Evolutionary conservation across 2,888 invertebrate species (phyloP), one percentile per base, ranked within the genome.

Genomic region (Melinaea marsaeus): DNA sequence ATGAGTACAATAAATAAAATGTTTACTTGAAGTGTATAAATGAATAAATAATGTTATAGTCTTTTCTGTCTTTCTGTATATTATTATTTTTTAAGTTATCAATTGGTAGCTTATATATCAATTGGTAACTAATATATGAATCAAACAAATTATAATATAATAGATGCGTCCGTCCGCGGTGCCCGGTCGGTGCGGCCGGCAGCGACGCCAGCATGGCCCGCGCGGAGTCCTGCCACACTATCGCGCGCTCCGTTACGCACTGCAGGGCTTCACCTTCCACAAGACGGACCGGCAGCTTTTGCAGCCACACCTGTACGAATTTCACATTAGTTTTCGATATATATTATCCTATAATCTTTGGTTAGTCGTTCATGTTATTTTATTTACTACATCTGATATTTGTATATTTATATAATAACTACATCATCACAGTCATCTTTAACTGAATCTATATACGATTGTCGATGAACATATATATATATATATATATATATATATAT

Each of bases 241-340:
- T 97, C 32, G 97, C 97, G 64, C 98, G 93, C 88, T 98, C 97
- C 0, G 98, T 97, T 66, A 98, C 92, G 83, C 97, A 96, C 81
- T 98, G 97, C 64, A 99, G 91, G 0, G 98, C 98, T 80, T 98
- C 98, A 64, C 98, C 98, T 89, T 98, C 98, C 0, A 97, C 95
- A 76, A 98, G 86, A 1, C 96, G 95, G 64, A 97, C 95, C 0
- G 86, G 89, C 37, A 90, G 77, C 77, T 85, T 85, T 64, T 90
- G 90, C 2, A 90, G 84, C 66, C 96, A 96, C 80, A 98, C 97
- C 74, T 98, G 86, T 2, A 94, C 13, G 42, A 42, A 9, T 9
- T 42, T 42, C 9, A 42, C 5, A 42, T 42, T 32, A 7, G 34
- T 34, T 34, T 55, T 55, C 37, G 37, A 22, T 22, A 22, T 22